Base-by-base conservation (phyloP, 2,888 invertebrate genomes). In the Rotaria socialis region DNA sequence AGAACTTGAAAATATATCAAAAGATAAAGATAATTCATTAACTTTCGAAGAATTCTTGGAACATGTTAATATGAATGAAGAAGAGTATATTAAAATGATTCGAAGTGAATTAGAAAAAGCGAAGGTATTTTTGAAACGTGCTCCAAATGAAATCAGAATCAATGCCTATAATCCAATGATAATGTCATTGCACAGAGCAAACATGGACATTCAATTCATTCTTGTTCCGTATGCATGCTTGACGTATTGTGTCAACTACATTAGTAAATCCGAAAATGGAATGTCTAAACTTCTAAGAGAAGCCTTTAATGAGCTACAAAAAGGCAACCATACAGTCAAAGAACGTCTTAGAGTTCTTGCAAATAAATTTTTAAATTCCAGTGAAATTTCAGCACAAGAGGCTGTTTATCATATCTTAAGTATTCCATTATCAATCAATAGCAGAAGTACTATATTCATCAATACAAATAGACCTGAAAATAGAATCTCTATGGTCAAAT, bases 351-450 rank as follows among this genome's bases (percentile, higher is more conserved):
- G 86, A 47, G 24, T 35, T 1, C 86, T 89, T 58, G 89, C 88
- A 47, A 89, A 89, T 75, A 87, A 87, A 74, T 89, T 89, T 85
- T 85, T 89, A 0, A 89, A 89, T 87, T 75, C 87, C 27, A 88
- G 88, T 4, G 89, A 89, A 87, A 87, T 89, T 10, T 87, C 88
- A 84, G 89, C 89, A 7, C 89, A 89, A 85, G 89, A 89, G 85
- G 89, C 89, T 67, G 88, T 86, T 0, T 89, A 88, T 87, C 86
- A 88, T 7, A 60, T 88, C 10, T 86, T 89, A 24, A 87, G 87
- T 41, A 85, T 89, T 85, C 88, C 89, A 35, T 87, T 89, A 86
- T 88, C 86, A 74, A 85, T 80, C 47, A 75, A 87, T 6, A 88
- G 88, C 19, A 85, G 88, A 84, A 84, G 87, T 27, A 55, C 85